Evolutionary conservation across 2,797 vertebrate species (phyloP).

Genomic region (Alcedo atthis): DNA sequence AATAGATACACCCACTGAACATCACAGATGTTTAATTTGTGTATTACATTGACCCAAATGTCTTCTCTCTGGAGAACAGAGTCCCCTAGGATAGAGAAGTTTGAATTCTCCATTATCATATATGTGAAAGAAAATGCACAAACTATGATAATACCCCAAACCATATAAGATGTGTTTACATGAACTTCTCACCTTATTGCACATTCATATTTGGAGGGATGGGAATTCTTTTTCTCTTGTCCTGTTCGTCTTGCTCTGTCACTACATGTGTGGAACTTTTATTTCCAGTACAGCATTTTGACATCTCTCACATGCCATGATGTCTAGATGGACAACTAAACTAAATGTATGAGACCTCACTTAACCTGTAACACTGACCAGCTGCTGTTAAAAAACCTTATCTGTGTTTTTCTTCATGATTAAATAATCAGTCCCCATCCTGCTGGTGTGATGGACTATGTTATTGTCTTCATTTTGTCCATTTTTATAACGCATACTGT

Average conservation of each 20-base stretch:
- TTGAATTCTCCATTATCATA: not conserved
- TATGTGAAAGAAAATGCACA: not conserved
- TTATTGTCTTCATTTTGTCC: not conserved
- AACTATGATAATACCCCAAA: not conserved
- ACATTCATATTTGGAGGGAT: not conserved
- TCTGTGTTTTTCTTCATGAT: not conserved
- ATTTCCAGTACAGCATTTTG: not conserved
- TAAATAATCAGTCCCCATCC: not conserved
- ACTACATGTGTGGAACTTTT: fast-evolving
- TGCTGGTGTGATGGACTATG: not conserved
- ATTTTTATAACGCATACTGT: not conserved
- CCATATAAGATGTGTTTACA: not conserved
- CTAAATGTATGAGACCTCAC: not conserved
- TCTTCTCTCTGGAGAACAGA: not conserved
- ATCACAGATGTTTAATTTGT: not conserved
- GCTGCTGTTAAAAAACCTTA: not conserved
- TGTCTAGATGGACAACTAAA: not conserved
- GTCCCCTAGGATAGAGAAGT: not conserved
- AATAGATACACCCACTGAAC: not conserved
- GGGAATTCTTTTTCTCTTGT: not conserved
- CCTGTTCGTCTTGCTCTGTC: not conserved
- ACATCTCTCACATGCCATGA: not conserved
- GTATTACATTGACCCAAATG: not conserved
- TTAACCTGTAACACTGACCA: not conserved
- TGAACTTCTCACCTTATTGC: not conserved